phyloP scores from a whole-genome alignment of 2,797 vertebrate genomes.

The Sebastes glaucus region DNA sequence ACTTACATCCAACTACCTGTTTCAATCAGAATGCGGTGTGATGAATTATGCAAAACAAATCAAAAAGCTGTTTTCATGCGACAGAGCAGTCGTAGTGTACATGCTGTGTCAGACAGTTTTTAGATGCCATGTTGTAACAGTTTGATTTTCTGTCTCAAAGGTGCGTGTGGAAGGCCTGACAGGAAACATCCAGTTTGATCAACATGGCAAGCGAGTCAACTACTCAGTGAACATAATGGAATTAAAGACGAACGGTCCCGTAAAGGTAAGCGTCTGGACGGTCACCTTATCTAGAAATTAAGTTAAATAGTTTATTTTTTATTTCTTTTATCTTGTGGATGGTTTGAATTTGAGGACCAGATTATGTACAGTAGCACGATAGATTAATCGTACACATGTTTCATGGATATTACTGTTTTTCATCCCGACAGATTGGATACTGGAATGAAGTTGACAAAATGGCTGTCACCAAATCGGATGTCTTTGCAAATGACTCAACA shows the following conservation, averaged over 20 bases:
- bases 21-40: background rate
- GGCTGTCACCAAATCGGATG: conserved; percentile 95
- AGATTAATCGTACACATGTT: background rate
- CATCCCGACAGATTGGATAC: conserved; percentile 92
- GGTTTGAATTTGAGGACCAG: background rate
- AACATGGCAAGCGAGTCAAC: conserved; percentile 97
- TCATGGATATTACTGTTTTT: background rate
- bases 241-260: conserved; percentile 94
- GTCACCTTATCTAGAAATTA: rapidly evolving
- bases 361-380: background rate
- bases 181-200: conserved; percentile 99
- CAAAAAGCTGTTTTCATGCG: background rate
- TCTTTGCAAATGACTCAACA: conserved; percentile 92
- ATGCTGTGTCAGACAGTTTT: background rate
- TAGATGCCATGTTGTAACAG: background rate
- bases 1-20: background rate
- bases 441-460: conserved; percentile 99
- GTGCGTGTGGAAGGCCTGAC: conserved; percentile 96
- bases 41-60: background rate
- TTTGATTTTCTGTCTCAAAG: conserved; percentile 72
- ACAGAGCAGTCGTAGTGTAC: background rate
- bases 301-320: background rate
- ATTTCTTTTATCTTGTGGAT: background rate
- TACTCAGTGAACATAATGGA: conserved; percentile 99
- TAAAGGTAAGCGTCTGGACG: conserved; percentile 86